Base-by-base conservation (phyloP, 1,140 invertebrate species). In the Araneus ventricosus region DNA sequence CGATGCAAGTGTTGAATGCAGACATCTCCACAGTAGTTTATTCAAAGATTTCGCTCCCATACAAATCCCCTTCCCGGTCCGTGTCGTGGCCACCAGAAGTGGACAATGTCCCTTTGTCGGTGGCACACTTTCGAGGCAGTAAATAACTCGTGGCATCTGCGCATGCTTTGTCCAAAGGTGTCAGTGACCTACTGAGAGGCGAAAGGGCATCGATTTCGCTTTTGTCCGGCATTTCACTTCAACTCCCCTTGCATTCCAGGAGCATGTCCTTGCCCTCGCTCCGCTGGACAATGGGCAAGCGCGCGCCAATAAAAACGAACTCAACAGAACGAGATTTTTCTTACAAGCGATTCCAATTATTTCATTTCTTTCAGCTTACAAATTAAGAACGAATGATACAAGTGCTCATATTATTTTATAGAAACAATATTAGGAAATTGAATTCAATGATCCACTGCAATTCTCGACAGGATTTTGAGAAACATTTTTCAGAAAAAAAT, bases 41-140 rank as follows among this genome's bases (percentile, higher is more conserved):
- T 67, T 67, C 27, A 75, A 75, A 5, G 30, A 34, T 75, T 20
- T 34, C 30, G 4, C 5, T 75, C 14, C 17, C 70, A 34, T 7
- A 57, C 24, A 57, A 24, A 84, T 30, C 24, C 82, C 20, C 24
- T 10, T 8, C 80, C 80, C 37, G 8, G 8, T 45, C 24, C 39
- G 85, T 87, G 41, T 30, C 45, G 30, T 90, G 67, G 80, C 88
- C 88, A 90, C 37, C 88, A 79, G 41, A 24, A 80, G 45, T 90
- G 88, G 88, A 90, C 88, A 90, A 80, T 90, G 88, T 80, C 87
- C 88, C 45, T 90, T 90, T 90, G 88, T 80, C 24, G 52, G 17
- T 80, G 88, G 88, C 88, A 90, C 70, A 79, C 88, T 90, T 90
- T 90, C 63, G n/a, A 22, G 45, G 41, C 67, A 80, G 88, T 90